These are phyloP conservation scores for Seira ritae DNA, from an alignment of 2,888 invertebrate species.

Conservation along the genomic window DNA sequence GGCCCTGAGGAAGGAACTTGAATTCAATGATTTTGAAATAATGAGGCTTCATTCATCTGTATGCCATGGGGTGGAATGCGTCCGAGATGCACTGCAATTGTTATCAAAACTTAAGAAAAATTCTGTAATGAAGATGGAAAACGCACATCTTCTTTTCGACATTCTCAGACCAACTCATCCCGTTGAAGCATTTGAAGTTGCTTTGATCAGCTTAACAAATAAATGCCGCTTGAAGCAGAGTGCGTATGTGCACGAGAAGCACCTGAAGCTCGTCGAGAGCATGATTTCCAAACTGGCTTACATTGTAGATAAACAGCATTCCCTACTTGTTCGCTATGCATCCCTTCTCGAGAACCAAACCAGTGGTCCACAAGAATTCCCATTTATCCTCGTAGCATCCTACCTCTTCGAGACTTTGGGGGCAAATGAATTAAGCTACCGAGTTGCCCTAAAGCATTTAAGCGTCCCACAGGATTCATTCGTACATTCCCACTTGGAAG, in stretches of 20 bases:
- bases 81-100: neutral
- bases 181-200: slow-evolving; percentile 18
- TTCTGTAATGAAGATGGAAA: slow-evolving; percentile 8
- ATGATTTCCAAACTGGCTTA: neutral
- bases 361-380: slow-evolving; percentile 77
- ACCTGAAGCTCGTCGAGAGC: slow-evolving; percentile 24
- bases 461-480: neutral
- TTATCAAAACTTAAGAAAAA: neutral
- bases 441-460: slow-evolving; percentile 18
- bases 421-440: neutral
- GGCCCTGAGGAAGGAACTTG: neutral
- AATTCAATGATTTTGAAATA: slow-evolving; percentile 7
- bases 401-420: slow-evolving; percentile 85
- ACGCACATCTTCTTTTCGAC: slow-evolving; percentile 28
- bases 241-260: slow-evolving; percentile 36
- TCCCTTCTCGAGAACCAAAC: too few relatives aligned
- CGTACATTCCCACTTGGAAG: slow-evolving; percentile 81
- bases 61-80: slow-evolving; percentile 27
- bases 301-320: too few relatives aligned
- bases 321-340: too few relatives aligned
- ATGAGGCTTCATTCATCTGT: slow-evolving; percentile 13
- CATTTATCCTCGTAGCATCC: slow-evolving; percentile 89
- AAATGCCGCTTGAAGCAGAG: neutral
- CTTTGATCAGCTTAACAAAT: neutral
- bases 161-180: neutral